These are phyloP conservation scores for Edolisoma coerulescens DNA, from an alignment of 2,113 vertebrate species.

Conservation along the genomic window DNA sequence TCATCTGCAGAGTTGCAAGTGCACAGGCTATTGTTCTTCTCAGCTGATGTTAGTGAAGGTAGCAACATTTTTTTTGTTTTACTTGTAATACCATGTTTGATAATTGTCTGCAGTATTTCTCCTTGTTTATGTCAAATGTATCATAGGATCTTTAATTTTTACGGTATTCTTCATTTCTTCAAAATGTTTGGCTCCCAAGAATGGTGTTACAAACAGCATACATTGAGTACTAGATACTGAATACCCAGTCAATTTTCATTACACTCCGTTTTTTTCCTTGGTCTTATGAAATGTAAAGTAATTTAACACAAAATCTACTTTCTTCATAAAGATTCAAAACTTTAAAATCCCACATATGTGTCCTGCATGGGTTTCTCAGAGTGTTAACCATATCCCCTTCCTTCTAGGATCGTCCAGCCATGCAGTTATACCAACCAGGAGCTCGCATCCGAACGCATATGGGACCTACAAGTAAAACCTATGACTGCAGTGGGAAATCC, in stretches of 20 bases:
- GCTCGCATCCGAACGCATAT: constrained; percentile 79
- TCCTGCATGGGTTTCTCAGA: not conserved
- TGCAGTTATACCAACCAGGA: constrained; percentile 92
- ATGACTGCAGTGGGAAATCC: constrained; percentile 72
- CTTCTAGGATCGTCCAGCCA: constrained; percentile 86
- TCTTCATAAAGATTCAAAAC: not conserved
- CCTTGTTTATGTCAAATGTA: not conserved
- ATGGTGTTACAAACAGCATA: not conserved
- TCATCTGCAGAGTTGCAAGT: not conserved
- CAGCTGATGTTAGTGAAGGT: not conserved
- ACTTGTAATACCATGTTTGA: not conserved
- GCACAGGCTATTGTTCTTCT: not conserved
- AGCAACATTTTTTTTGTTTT: not conserved
- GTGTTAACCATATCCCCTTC: constrained; percentile 28
- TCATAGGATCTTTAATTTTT: not conserved
- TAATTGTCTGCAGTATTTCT: not conserved
- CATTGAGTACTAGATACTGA: not conserved
- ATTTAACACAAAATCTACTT: not conserved
- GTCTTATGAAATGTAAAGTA: not conserved
- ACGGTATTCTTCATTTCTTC: not conserved
- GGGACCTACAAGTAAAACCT: constrained; percentile 79
- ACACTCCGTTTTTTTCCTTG: not conserved
- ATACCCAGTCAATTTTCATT: not conserved
- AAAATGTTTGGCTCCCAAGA: constrained; percentile 42
- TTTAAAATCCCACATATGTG: not conserved